Conservation (phyloP, 1,140 invertebrate genomes). For the Anoplolepis gracilipes region DNA sequence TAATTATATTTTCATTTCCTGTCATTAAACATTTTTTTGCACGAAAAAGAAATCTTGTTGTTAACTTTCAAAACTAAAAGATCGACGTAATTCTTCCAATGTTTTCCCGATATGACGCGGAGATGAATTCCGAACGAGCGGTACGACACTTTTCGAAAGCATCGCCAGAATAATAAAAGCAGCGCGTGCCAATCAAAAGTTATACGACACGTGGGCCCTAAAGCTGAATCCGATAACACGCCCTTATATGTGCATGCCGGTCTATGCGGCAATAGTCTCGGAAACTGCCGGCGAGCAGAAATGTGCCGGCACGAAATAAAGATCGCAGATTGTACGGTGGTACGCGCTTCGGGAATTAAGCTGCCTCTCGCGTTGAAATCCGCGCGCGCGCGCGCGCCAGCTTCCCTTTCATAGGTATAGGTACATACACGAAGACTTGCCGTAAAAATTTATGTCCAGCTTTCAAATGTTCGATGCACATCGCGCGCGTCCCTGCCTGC, state of each 20-base stretch:
- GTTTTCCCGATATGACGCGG: background rate
- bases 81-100: conserved; percentile 23
- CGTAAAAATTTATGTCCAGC: conserved; percentile 42
- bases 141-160: conserved; percentile 18
- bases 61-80: background rate
- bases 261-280: conserved; percentile 54
- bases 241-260: background rate
- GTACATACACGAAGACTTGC: background rate
- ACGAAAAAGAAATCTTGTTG: background rate
- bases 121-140: background rate
- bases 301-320: conserved; percentile 64
- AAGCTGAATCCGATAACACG: conserved; percentile 51
- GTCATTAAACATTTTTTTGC: background rate
- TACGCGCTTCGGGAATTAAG: conserved; percentile 47
- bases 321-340: conserved; percentile 41
- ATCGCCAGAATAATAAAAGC: conserved; percentile 64
- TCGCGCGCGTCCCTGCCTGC: background rate
- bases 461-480: conserved; percentile 31
- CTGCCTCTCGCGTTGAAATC: conserved; percentile 15
- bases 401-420: too few relatives aligned
- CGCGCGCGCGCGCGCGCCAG: background rate
- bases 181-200: conserved; percentile 69
- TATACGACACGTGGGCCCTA: conserved; percentile 55
- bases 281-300: conserved; percentile 49
- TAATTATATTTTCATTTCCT: conserved; percentile 43